Evolutionary conservation across 2,888 invertebrate species (phyloP).

Genomic region (Coleophora deauratella): DNA sequence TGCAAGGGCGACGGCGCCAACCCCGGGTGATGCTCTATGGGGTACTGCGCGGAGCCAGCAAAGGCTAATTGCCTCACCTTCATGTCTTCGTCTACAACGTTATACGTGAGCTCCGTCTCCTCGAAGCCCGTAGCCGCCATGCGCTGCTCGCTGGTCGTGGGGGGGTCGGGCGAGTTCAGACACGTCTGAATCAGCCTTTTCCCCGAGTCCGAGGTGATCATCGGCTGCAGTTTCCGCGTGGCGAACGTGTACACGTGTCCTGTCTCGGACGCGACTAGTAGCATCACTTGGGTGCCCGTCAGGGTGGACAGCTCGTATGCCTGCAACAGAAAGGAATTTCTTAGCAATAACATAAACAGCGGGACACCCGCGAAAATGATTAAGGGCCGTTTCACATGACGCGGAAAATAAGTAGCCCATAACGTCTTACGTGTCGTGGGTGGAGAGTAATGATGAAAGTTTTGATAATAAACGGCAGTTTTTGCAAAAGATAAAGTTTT

Average conservation of each 20-base stretch:
- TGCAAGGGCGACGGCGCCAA: slow-evolving; percentile 78
- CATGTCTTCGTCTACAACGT: slow-evolving; percentile 95
- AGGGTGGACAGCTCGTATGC: slow-evolving; percentile 99
- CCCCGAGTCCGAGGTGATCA: slow-evolving; percentile 98
- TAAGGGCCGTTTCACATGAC: neutral
- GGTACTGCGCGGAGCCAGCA: slow-evolving; percentile 82
- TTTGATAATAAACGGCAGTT: neutral
- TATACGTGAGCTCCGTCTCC: slow-evolving; percentile 98
- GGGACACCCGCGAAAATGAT: neutral
- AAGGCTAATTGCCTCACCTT: slow-evolving; percentile 98
- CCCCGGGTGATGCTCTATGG: slow-evolving; percentile 78
- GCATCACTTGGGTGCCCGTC: slow-evolving; percentile 99
- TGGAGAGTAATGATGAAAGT: neutral
- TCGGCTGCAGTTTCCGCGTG: slow-evolving; percentile 97
- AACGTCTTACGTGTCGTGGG: neutral
- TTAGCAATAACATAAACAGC: slow-evolving; percentile 3
- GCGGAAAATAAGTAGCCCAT: too few relatives aligned
- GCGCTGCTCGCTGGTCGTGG: slow-evolving; percentile 89
- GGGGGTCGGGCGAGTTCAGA: slow-evolving; percentile 96
- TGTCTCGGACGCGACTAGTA: slow-evolving; percentile 98
- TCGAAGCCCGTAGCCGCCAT: slow-evolving; percentile 99
- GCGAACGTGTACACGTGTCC: slow-evolving; percentile 99
- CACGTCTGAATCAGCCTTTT: slow-evolving; percentile 99
- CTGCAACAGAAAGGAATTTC: slow-evolving; percentile 70
- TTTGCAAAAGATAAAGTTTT: slow-evolving; percentile 12